Conservation (phyloP, 2,888 invertebrate genomes). For the Brenthis hecate region DNA sequence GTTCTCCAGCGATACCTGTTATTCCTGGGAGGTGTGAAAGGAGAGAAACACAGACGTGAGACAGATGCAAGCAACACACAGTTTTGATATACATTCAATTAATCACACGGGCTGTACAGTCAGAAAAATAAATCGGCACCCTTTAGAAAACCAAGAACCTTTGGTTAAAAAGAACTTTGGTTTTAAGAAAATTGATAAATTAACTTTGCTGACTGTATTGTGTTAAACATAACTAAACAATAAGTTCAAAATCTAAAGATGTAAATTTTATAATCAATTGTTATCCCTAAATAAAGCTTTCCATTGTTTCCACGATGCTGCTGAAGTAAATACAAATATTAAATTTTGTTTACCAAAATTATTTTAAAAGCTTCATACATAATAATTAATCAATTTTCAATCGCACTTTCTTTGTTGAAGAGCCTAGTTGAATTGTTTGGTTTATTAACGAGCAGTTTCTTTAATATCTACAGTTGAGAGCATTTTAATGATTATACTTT, state of each 20-base stretch:
- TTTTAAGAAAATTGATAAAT: not conserved
- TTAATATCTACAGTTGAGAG: slow-evolving; percentile 1
- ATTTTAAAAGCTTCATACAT: not conserved
- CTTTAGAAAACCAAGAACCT: not conserved
- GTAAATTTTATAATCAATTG: not conserved
- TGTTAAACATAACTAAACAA: slow-evolving; percentile 2
- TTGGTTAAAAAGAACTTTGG: no score
- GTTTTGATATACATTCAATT: slow-evolving; percentile 35
- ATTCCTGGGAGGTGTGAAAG: slow-evolving; percentile 81
- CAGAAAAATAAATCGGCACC: slow-evolving; percentile 22
- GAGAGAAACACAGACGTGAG: slow-evolving; percentile 81
- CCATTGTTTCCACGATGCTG: not conserved
- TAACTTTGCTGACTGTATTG: slow-evolving; percentile 10
- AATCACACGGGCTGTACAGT: slow-evolving; percentile 25
- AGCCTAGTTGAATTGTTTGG: slow-evolving; percentile 1
- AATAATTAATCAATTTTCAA: slow-evolving; percentile 3
- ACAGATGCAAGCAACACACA: slow-evolving; percentile 78
- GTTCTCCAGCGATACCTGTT: slow-evolving; percentile 76
- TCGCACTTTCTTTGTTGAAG: not conserved
- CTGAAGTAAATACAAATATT: not conserved
- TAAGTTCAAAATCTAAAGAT: not conserved
- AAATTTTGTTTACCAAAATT: not conserved
- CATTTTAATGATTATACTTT: slow-evolving; percentile 3
- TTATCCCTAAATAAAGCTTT: not conserved
- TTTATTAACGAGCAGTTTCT: slow-evolving; percentile 5